Conservation (phyloP, 1,140 invertebrate species). For the Brachionus asplanchnoidis region DNA sequence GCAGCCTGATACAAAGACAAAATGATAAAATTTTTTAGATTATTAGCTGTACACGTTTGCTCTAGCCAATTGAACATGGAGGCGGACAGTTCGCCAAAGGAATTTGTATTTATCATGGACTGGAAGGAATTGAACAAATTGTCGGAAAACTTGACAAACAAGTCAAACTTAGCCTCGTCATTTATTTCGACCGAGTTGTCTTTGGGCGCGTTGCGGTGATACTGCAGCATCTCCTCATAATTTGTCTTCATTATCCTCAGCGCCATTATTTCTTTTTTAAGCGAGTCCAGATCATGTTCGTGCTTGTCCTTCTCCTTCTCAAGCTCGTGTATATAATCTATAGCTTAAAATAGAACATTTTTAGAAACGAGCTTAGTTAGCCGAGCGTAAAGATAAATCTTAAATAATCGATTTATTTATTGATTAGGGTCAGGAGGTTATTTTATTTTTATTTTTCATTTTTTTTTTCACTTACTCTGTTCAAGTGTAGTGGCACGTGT, state of each 20-base stretch:
- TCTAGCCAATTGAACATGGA: constrained; percentile 41
- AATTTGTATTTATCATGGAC: constrained; percentile 33
- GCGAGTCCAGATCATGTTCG: constrained; percentile 22
- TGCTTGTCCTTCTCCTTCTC: constrained; percentile 40
- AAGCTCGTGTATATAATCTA: constrained; percentile 31
- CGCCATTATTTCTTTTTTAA: constrained; percentile 33
- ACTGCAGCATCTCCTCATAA: constrained; percentile 33
- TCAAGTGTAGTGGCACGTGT: constrained; percentile 39
- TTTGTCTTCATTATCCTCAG: constrained; percentile 32
- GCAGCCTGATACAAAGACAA: constrained; percentile 32
- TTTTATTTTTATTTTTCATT: neutral
- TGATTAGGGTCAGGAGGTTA: neutral
- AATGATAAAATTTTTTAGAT: constrained; percentile 36
- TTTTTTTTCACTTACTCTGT: constrained; percentile 36
- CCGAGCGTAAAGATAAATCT: constrained; percentile 23
- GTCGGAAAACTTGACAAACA: constrained; percentile 41
- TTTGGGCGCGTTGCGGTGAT: constrained; percentile 33
- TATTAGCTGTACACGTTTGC: constrained; percentile 15
- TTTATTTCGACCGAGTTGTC: constrained; percentile 38
- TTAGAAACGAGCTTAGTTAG: neutral
- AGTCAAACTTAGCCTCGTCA: constrained; percentile 26
- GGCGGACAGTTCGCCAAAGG: constrained; percentile 16
- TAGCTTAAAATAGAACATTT: constrained; percentile 31
- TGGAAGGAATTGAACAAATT: constrained; percentile 38
- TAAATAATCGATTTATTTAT: constrained; percentile 16